A percentile compares a stretch with the other conserved stretches of the same genome.
Evolutionary conservation across 2,797 vertebrate species (phyloP).

Genomic region (Parotocinclus haroldoi): DNA sequence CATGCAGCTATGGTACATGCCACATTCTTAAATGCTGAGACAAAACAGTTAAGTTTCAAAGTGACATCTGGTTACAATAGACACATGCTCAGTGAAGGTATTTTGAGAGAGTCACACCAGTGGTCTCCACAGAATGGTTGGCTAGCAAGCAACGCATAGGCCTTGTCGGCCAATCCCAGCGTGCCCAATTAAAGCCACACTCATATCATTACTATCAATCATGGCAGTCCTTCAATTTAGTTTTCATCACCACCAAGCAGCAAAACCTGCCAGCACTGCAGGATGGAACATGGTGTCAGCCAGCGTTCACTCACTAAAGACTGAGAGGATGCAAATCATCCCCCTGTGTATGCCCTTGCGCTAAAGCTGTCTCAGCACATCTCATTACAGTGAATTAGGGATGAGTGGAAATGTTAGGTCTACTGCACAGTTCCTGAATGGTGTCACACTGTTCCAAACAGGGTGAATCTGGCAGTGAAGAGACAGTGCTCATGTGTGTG

Average conservation of each 20-base stretch:
- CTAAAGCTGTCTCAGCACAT: slow-evolving; percentile 69
- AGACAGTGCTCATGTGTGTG: slow-evolving; percentile 40
- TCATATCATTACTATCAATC: slow-evolving; percentile 46
- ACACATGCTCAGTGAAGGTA: slow-evolving; percentile 39
- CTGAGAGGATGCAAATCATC: slow-evolving; percentile 62
- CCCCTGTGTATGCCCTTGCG: slow-evolving; percentile 62
- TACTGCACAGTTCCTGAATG: slow-evolving; percentile 67
- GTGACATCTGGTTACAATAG: slow-evolving; percentile 52
- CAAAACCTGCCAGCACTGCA: slow-evolving; percentile 52
- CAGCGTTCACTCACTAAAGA: slow-evolving; percentile 49
- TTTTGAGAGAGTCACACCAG: slow-evolving; percentile 42
- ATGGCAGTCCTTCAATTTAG: slow-evolving; percentile 35
- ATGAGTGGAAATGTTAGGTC: slow-evolving; percentile 63
- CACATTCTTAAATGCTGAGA: slow-evolving; percentile 14
- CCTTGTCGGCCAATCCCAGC: slow-evolving; percentile 35
- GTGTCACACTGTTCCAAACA: slow-evolving; percentile 56
- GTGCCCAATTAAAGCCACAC: slow-evolving; percentile 42
- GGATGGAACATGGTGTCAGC: slow-evolving; percentile 57
- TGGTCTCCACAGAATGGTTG: slow-evolving; percentile 18
- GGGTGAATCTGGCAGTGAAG: slow-evolving; percentile 60
- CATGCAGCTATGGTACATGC: slow-evolving; percentile 7
- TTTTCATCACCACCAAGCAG: slow-evolving; percentile 33
- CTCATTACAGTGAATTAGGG: slow-evolving; percentile 73
- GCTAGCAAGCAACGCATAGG: slow-evolving; percentile 33
- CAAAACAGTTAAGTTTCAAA: slow-evolving; percentile 27